A percentile compares a stretch with the other conserved stretches of the same genome.
Conservation (phyloP, 2,113 vertebrate genomes). For the Petromus typicus region DNA sequence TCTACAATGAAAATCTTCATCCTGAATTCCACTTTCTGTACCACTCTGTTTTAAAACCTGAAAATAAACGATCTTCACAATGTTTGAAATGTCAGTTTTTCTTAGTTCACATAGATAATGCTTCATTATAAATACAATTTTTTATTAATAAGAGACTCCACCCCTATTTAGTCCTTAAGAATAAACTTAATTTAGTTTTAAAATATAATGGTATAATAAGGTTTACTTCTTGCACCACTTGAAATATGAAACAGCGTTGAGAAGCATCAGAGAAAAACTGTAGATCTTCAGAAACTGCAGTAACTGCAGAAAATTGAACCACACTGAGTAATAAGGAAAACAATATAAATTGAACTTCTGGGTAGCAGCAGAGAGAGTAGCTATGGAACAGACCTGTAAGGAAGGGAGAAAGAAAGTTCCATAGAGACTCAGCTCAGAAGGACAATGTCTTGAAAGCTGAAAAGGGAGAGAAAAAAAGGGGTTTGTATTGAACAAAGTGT, state of each 20-base stretch:
- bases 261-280: background rate
- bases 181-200: background rate
- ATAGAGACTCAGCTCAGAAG: background rate
- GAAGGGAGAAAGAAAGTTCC: background rate
- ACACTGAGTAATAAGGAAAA: background rate
- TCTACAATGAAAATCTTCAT: conserved; percentile 27
- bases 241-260: background rate
- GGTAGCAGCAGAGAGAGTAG: background rate
- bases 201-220: background rate
- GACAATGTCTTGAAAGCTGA: background rate
- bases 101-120: background rate
- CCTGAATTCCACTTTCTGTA: background rate
- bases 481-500: background rate
- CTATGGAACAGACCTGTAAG: background rate
- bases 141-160: conserved; percentile 4
- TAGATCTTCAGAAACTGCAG: background rate
- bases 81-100: conserved; percentile 24
- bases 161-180: background rate
- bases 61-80: background rate
- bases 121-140: conserved; percentile 21
- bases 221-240: background rate
- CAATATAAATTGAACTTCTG: background rate
- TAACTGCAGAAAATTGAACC: background rate
- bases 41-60: conserved; percentile 13
- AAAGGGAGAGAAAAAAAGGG: background rate